Evolutionary conservation across 2,113 vertebrate genomes (phyloP).

Genomic region (Paratilapia polleni): DNA sequence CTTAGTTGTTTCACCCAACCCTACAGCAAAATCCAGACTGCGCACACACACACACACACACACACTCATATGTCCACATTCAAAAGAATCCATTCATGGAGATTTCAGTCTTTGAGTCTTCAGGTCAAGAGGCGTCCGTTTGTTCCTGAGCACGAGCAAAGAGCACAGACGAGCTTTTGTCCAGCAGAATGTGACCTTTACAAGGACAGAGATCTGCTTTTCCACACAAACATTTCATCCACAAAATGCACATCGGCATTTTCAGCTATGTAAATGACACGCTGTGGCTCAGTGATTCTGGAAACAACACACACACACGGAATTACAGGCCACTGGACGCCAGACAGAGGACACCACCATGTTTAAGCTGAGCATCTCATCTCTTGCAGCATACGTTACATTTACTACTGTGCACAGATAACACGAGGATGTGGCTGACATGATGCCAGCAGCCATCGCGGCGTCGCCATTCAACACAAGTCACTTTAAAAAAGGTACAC

Average conservation of each 20-base stretch:
- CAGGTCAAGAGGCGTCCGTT: constrained; percentile 23
- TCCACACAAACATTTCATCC: not conserved
- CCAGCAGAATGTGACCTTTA: constrained; percentile 51
- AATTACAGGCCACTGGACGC: not conserved
- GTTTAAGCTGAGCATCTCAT: not conserved
- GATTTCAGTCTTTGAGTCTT: not conserved
- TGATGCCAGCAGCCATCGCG: not conserved
- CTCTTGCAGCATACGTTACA: not conserved
- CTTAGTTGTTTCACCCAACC: not conserved
- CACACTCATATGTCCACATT: not conserved
- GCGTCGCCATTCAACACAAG: not conserved
- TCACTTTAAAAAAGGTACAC: not conserved
- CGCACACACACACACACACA: not conserved
- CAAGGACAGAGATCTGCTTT: constrained; percentile 27
- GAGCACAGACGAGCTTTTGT: constrained; percentile 57
- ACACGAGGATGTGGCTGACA: not conserved
- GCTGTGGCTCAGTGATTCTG: not conserved
- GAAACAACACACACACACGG: not conserved
- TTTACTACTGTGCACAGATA: not conserved
- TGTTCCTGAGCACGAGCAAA: constrained; percentile 9
- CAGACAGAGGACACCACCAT: not conserved
- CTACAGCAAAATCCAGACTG: not conserved
- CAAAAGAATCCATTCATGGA: constrained; percentile 38
- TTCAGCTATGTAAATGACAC: constrained; percentile 15
- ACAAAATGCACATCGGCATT: not conserved